Evolutionary conservation across 2,113 vertebrate genomes (phyloP).

Genomic region (Caloenas nicobarica): DNA sequence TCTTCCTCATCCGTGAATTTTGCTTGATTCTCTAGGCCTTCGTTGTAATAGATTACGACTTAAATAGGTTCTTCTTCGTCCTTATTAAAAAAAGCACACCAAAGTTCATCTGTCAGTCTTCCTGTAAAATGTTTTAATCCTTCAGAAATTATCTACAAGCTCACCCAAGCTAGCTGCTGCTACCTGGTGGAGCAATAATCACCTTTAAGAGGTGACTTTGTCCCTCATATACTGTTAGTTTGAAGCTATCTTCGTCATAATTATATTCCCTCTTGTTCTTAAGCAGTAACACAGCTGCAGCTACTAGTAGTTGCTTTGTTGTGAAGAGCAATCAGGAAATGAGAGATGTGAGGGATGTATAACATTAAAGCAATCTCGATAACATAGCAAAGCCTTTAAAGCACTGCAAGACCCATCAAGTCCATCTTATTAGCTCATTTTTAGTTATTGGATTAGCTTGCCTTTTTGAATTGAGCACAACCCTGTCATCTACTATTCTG

Average conservation of each 20-base stretch:
- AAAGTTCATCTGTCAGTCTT: not conserved
- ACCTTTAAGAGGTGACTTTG: not conserved
- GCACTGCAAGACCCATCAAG: not conserved
- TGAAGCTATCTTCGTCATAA: not conserved
- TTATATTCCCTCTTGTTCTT: not conserved
- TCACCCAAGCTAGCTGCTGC: not conserved
- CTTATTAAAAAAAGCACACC: not conserved
- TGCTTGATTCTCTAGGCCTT: not conserved
- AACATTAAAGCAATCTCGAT: not conserved
- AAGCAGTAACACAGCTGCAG: not conserved
- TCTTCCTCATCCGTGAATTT: not conserved
- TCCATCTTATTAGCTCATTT: slow-evolving; percentile 8
- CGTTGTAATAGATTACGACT: not conserved
- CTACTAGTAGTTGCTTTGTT: not conserved
- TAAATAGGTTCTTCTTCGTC: not conserved
- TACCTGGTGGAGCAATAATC: not conserved
- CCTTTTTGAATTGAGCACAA: not conserved
- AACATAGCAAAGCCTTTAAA: not conserved
- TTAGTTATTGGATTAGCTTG: slow-evolving; percentile 37
- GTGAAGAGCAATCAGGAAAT: not conserved
- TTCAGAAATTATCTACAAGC: not conserved
- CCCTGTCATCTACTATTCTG: not conserved
- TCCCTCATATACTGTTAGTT: not conserved
- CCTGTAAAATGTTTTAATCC: not conserved
- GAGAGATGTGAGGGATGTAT: not conserved